Evolutionary conservation across 2,888 invertebrate species (phyloP).

Genomic region (Campaea margaritaria): DNA sequence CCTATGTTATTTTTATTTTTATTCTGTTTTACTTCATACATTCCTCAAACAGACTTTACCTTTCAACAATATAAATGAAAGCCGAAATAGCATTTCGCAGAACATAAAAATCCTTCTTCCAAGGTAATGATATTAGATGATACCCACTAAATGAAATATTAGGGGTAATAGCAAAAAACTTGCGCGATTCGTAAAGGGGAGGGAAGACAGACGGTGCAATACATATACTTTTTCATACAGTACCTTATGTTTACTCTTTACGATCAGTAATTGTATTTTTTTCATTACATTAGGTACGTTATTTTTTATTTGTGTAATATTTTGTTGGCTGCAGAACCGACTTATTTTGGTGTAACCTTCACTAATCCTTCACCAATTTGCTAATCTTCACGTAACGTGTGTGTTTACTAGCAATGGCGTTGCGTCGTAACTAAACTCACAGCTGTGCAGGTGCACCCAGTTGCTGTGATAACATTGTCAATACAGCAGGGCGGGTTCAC

Average conservation of each 20-base stretch:
- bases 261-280: background rate
- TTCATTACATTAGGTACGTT: background rate
- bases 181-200: slow-evolving; percentile 41
- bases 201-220: slow-evolving; percentile 28
- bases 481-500: too few relatives aligned
- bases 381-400: too few relatives aligned
- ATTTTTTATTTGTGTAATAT: too few relatives aligned
- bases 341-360: too few relatives aligned
- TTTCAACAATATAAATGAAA: slow-evolving; percentile 29
- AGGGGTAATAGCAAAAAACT: slow-evolving; percentile 50
- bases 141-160: slow-evolving; percentile 49
- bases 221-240: slow-evolving; percentile 1
- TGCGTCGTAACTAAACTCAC: too few relatives aligned
- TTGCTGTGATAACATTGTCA: too few relatives aligned
- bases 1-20: background rate
- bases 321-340: too few relatives aligned
- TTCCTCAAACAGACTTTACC: slow-evolving; percentile 10
- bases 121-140: slow-evolving; percentile 47
- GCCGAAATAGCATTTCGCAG: slow-evolving; percentile 33
- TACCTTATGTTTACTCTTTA: slow-evolving; percentile 1
- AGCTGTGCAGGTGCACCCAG: too few relatives aligned
- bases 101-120: slow-evolving; percentile 42
- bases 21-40: background rate
- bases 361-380: too few relatives aligned
- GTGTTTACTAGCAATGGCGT: too few relatives aligned